phyloP scores from a whole-genome alignment of 1,140 invertebrate species.

The Teleogryllus occipitalis region DNA sequence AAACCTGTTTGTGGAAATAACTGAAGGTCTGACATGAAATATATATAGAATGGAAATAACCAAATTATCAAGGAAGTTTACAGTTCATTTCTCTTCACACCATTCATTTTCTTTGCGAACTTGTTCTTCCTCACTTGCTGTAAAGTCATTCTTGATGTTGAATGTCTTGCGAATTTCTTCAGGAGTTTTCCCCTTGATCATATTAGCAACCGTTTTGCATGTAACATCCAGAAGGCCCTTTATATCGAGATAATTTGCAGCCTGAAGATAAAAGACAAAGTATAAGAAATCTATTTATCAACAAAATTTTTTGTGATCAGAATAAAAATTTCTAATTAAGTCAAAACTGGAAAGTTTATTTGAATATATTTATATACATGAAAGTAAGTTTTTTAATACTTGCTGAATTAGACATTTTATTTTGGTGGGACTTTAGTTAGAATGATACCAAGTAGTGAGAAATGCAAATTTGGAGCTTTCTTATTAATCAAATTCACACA shows the following conservation, averaged over 20 bases:
- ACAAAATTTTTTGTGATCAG: not conserved
- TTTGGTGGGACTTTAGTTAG: no score
- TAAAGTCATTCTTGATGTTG: slow-evolving; percentile 99
- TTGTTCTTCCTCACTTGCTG: slow-evolving; percentile 89
- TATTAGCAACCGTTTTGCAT: slow-evolving; percentile 98
- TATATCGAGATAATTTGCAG: slow-evolving; percentile 98
- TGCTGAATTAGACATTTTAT: no score
- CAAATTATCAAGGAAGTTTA: not conserved
- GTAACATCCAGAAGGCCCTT: slow-evolving; percentile 95
- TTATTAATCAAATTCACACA: no score
- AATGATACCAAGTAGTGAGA: no score
- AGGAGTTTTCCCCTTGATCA: slow-evolving; percentile 96
- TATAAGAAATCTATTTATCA: no score
- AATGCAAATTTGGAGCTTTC: no score
- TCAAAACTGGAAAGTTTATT: not conserved
- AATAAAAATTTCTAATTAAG: not conserved
- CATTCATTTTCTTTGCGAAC: slow-evolving; percentile 97
- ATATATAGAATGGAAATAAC: no score
- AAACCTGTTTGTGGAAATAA: no score
- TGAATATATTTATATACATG: no score
- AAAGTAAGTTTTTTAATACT: no score
- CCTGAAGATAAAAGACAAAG: slow-evolving; percentile 32
- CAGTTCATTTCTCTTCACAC: slow-evolving; percentile 86
- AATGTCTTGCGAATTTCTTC: slow-evolving; percentile 99
- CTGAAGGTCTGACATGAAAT: no score